Conservation (phyloP, 2,888 invertebrate species). For the Athripsodes cinereus region DNA sequence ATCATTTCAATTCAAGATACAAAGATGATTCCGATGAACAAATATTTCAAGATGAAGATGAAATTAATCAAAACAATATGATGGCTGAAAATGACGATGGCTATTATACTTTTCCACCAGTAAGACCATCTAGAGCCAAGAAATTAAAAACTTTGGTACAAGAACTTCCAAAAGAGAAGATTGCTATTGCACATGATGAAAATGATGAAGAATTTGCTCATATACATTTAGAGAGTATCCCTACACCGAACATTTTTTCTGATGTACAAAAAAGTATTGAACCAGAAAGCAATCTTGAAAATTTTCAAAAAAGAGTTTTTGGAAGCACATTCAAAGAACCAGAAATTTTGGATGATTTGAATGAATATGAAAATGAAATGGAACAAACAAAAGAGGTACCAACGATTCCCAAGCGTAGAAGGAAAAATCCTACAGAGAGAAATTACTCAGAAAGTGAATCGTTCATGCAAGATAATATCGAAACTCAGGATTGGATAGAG, state of each 20-base stretch:
- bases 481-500: slow-evolving; percentile 27
- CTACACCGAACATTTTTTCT: slow-evolving; percentile 26
- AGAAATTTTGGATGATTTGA: slow-evolving; percentile 24
- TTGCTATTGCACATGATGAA: slow-evolving; percentile 6
- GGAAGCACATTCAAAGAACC: slow-evolving; percentile 23
- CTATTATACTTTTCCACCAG: slow-evolving; percentile 51
- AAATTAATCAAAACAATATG: slow-evolving; percentile 17
- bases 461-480: slow-evolving; percentile 38
- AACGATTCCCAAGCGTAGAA: slow-evolving; percentile 38
- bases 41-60: slow-evolving; percentile 15
- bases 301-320: slow-evolving; percentile 31
- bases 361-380: slow-evolving; percentile 27
- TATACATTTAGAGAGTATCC: slow-evolving; percentile 28
- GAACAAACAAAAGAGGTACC: slow-evolving; percentile 32
- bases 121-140: slow-evolving; percentile 52
- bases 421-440: slow-evolving; percentile 32
- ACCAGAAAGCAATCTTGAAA: slow-evolving; percentile 45
- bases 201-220: slow-evolving; percentile 8
- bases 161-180: slow-evolving; percentile 17
- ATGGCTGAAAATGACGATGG: slow-evolving; percentile 43
- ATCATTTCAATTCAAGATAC: slow-evolving; percentile 31
- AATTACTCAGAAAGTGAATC: slow-evolving; percentile 37
- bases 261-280: slow-evolving; percentile 31
- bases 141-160: slow-evolving; percentile 41
- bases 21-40: slow-evolving; percentile 29